Evolutionary conservation across 2,888 invertebrate genomes (phyloP), one percentile per base, ranked within the genome.

Genomic region (Meandrusa payeni): DNA sequence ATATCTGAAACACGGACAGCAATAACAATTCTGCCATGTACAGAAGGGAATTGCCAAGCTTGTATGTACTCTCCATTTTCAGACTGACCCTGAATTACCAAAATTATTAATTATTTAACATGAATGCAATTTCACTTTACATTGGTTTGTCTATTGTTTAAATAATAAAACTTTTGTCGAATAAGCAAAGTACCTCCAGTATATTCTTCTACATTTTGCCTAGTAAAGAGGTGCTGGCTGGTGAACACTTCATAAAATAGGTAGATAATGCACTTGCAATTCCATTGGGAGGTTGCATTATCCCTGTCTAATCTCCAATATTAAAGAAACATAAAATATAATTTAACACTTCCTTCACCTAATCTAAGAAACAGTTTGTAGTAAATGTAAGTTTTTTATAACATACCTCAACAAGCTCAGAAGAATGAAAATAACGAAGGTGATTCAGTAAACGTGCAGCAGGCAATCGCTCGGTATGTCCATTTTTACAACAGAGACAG

Each of bases 361-460:
- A n/a, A n/a, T n/a, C n/a, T n/a, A n/a, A n/a, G n/a, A n/a, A n/a
- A n/a, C n/a, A n/a, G n/a, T n/a, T n/a, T n/a, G n/a, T n/a, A n/a
- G n/a, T n/a, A n/a, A n/a, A n/a, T n/a, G n/a, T n/a, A n/a, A 12
- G 5, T 13, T 17, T n/a, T 9, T 15, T 41, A 15, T 15, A 15
- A 42, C 9, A 49, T 66, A 90, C 90, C 82, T 90, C 87, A 46
- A 83, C 69, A 41, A 89, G 81, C 46, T 78, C 69, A 13, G 78
- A 70, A 43, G 72, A 55, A 51, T 90, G 90, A 54, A 65, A 80
- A 59, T 80, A 81, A 41, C 86, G 83, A 22, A 90, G 66, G 55
- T 90, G 90, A 50, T 88, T 83, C 36, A 90, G 69, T 60, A 90
- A 66, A 34, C 88, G 73, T 9, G 72, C 83, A 31, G 81, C 59